A percentile compares a stretch with the other conserved stretches of the same genome.
These are phyloP conservation scores for Pollenia amentaria DNA, from an alignment of 2,888 invertebrate genomes.

Conservation along the genomic window DNA sequence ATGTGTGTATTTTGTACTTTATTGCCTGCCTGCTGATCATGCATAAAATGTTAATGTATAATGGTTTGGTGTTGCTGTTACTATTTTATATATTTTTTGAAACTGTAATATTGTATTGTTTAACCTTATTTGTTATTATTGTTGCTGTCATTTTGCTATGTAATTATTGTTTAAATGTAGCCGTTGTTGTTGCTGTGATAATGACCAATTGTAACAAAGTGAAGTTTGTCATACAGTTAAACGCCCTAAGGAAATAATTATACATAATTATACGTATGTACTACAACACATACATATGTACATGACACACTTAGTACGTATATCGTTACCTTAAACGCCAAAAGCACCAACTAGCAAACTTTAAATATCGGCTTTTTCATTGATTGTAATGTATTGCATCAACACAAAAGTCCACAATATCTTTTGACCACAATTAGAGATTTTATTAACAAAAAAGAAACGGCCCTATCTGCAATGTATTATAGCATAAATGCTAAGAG, in stretches of 20 bases:
- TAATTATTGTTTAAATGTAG: neutral
- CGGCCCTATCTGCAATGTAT: no score
- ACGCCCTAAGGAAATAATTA: constrained; percentile 57
- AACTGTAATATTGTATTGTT: constrained; percentile 29
- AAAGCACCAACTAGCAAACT: no score
- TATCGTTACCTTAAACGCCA: no score
- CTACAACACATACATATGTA: neutral
- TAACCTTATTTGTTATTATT: constrained; percentile 42
- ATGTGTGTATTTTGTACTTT: neutral
- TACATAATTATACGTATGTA: constrained; percentile 12
- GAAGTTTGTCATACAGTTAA: constrained; percentile 61
- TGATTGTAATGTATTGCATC: neutral
- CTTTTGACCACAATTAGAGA: no score
- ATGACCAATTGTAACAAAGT: constrained; percentile 56
- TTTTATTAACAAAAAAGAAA: no score
- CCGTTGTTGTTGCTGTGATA: constrained; percentile 38
- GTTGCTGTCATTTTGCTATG: constrained; percentile 2
- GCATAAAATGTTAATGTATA: constrained; percentile 53
- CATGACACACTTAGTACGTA: no score
- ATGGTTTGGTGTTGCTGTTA: constrained; percentile 11
- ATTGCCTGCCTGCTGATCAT: constrained; percentile 37
- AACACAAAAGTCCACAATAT: no score
- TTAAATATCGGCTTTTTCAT: no score
- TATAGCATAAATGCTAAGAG: no score
- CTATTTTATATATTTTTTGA: neutral